Evolutionary conservation across 1,140 invertebrate species (phyloP), one percentile per base, ranked within the genome.

Genomic region (Lucilia sericata): DNA sequence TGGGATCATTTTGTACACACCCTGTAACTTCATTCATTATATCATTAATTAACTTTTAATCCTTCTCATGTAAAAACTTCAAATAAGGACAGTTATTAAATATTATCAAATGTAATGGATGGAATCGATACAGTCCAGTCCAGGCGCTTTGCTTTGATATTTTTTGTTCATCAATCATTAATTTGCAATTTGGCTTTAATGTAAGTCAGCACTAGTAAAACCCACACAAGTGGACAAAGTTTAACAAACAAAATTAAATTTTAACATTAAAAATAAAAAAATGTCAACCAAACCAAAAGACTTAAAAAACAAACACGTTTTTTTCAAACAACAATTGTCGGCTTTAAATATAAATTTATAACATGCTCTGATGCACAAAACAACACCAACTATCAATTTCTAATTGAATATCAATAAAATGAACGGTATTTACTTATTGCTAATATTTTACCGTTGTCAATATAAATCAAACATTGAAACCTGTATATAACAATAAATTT

Each of bases 301-400:
- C 76, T 51, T 80, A 51, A 80, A 42, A 47, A 19, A 80, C 76
- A 80, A 80, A 49, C 76, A 25, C 12, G 76, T 51, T 80, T 49
- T 70, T 3, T 30, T 30, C 25, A 3, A 42, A 42, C 42, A 42
- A 42, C 42, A 42, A 42, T 42, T 42, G 42, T 7, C 42, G 42
- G n/a, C 9, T 80, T 12, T n/a, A 47, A 49, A 49, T 80, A 17
- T 30, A 80, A 80, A 80, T 49, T 19, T 42, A n/a, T n/a, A 49
- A 51, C 76, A 80, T 49, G 21, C 76, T 5, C 3, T 8, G 42
- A 49, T 80, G 12, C 21, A 51, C 21, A 51, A 80, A 49, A 9
- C 75, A 47, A 30, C 75, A n/a, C 12, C 42, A 42, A 5, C 13
- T 49, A 80, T 80, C 42, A 21, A 70, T 70, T 70, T 70, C 65